A percentile compares a stretch with the other conserved stretches of the same genome.
These are phyloP conservation scores for Anabacerthia variegaticeps DNA, from an alignment of 2,797 vertebrate genomes.

Conservation along the genomic window DNA sequence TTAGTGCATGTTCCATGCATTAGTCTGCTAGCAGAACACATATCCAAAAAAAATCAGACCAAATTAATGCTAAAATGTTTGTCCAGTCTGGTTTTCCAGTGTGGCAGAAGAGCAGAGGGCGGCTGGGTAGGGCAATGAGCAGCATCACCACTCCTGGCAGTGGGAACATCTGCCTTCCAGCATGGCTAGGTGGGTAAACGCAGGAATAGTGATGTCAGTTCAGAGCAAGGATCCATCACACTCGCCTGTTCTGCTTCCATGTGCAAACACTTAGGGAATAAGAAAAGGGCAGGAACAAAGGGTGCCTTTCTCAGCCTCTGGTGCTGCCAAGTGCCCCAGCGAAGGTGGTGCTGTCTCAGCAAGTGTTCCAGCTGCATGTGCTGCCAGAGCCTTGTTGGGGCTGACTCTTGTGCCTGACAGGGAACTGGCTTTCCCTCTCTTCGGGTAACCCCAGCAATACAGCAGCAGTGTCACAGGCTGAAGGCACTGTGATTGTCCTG, in stretches of 20 bases:
- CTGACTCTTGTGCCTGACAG: not conserved
- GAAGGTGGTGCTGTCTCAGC: rapidly evolving
- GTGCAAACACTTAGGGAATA: rapidly evolving
- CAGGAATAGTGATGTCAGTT: rapidly evolving
- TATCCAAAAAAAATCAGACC: not conserved
- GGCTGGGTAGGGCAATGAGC: rapidly evolving
- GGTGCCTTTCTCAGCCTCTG: not conserved
- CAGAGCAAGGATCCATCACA: not conserved
- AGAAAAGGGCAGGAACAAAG: not conserved
- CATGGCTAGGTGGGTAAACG: not conserved
- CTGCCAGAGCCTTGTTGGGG: not conserved
- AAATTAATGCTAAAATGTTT: not conserved
- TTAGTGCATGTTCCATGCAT: not conserved
- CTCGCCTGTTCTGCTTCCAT: not conserved
- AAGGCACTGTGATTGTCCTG: not conserved
- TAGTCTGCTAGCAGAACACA: not conserved
- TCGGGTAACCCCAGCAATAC: rapidly evolving
- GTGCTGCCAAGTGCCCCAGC: not conserved
- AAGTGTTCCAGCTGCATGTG: not conserved
- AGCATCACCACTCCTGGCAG: not conserved
- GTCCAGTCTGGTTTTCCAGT: not conserved
- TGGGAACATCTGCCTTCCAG: not conserved
- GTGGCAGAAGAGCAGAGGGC: not conserved
- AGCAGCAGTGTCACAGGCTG: not conserved
- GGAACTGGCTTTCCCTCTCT: not conserved